Conservation (phyloP, 1,140 invertebrate genomes). For the Meloidogyne exigua region DNA sequence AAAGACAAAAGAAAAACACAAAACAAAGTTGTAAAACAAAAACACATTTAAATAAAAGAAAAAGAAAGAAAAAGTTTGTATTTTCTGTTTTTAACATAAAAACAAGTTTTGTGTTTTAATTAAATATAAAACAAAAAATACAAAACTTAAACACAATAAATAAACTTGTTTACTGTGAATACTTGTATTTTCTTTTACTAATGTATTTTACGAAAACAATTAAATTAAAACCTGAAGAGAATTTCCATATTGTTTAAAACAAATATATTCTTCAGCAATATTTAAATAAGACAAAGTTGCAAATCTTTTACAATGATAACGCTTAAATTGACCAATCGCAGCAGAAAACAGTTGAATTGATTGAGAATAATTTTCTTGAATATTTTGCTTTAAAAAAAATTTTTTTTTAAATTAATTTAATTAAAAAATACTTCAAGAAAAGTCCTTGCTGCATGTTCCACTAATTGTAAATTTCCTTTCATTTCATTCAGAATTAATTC, state of each 20-base stretch:
- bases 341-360: slow-evolving; percentile 38
- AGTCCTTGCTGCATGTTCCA: slow-evolving; percentile 42
- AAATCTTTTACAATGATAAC: slow-evolving; percentile 30
- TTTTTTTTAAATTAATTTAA: slow-evolving; percentile 9
- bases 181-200: too few relatives aligned
- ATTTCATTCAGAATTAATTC: slow-evolving; percentile 16
- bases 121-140: too few relatives aligned
- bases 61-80: too few relatives aligned
- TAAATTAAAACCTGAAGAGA: slow-evolving; percentile 38
- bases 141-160: too few relatives aligned
- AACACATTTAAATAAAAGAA: too few relatives aligned
- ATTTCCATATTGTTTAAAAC: slow-evolving; percentile 22
- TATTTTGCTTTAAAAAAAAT: slow-evolving; percentile 25
- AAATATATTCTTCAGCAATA: slow-evolving; percentile 42
- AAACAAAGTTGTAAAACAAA: too few relatives aligned
- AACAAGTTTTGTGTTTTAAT: too few relatives aligned
- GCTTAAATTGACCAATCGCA: slow-evolving; percentile 31
- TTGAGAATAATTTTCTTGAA: slow-evolving; percentile 34
- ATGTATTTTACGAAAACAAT: too few relatives aligned
- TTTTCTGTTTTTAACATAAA: too few relatives aligned
- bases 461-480: slow-evolving; percentile 26
- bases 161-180: too few relatives aligned
- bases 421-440: slow-evolving; percentile 33
- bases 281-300: slow-evolving; percentile 9
- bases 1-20: too few relatives aligned